Conservation (phyloP, 2,888 invertebrate species). For the Corbicula japonica region DNA sequence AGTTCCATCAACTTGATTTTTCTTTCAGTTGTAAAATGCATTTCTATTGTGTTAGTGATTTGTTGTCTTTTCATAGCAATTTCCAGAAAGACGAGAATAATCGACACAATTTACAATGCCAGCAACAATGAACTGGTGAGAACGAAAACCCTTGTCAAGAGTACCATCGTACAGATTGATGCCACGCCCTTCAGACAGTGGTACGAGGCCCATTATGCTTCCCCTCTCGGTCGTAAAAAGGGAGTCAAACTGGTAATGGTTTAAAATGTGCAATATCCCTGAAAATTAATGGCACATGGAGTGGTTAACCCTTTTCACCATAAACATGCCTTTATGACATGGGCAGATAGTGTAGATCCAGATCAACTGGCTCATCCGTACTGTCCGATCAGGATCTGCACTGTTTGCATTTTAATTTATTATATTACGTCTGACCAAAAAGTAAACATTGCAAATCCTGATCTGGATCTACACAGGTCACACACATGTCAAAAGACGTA, state of each 20-base stretch:
- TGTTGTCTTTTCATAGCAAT: constrained; percentile 88
- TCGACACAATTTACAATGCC: constrained; percentile 99
- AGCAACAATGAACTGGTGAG: constrained; percentile 99
- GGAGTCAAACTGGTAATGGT: constrained; percentile 90
- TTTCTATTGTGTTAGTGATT: background rate
- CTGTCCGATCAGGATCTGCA: too few relatives aligned
- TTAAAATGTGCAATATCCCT: background rate
- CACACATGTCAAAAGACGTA: too few relatives aligned
- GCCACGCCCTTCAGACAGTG: constrained; percentile 99
- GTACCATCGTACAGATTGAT: constrained; percentile 98
- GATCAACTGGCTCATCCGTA: too few relatives aligned
- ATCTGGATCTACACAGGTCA: too few relatives aligned
- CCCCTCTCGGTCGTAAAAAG: constrained; percentile 98
- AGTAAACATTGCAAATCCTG: too few relatives aligned
- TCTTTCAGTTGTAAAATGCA: background rate
- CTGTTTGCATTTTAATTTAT: too few relatives aligned
- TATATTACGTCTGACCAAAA: too few relatives aligned
- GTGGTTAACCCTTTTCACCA: too few relatives aligned
- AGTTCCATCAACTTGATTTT: too few relatives aligned
- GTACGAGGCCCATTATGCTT: constrained; percentile 99
- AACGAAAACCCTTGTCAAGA: constrained; percentile 99
- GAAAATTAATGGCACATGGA: too few relatives aligned
- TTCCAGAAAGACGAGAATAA: constrained; percentile 98
- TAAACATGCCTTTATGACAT: too few relatives aligned
- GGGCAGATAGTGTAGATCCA: too few relatives aligned